phyloP scores from a whole-genome alignment of 2,113 vertebrate species.

The Macheiramphus alcinus region DNA sequence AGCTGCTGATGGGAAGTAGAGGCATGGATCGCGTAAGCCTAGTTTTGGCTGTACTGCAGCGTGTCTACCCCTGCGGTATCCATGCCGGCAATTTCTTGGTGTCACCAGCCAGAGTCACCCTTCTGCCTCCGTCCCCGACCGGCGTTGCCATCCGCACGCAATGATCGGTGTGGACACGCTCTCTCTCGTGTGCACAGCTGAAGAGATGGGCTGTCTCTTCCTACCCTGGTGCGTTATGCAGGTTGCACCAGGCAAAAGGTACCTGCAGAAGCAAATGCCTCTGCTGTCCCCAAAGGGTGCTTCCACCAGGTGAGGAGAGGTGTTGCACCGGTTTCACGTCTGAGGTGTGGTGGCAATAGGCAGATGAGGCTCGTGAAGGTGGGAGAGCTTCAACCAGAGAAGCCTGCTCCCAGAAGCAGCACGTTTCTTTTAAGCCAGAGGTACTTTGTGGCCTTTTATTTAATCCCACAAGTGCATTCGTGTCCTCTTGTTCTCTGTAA shows the following conservation, averaged over 20 bases:
- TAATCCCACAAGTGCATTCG: background rate
- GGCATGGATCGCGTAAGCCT: background rate
- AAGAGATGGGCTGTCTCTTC: no score
- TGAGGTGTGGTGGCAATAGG: background rate
- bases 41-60: background rate
- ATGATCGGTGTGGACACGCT: background rate
- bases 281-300: background rate
- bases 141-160: accelerated
- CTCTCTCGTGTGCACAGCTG: background rate
- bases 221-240: background rate
- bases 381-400: background rate
- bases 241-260: background rate
- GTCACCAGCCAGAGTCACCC: background rate
- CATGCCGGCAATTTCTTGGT: background rate
- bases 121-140: background rate
- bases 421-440: background rate
- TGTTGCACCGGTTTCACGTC: background rate
- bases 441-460: background rate
- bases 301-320: background rate
- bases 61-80: background rate
- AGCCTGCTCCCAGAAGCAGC: background rate
- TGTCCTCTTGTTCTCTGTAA: background rate
- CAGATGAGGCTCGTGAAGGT: background rate
- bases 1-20: background rate
- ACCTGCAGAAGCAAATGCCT: background rate